Percentiles rank a stretch among this genome's conserved stretches.
Conservation (phyloP, 2,888 invertebrate species). For the Acanthosoma haemorrhoidale region DNA sequence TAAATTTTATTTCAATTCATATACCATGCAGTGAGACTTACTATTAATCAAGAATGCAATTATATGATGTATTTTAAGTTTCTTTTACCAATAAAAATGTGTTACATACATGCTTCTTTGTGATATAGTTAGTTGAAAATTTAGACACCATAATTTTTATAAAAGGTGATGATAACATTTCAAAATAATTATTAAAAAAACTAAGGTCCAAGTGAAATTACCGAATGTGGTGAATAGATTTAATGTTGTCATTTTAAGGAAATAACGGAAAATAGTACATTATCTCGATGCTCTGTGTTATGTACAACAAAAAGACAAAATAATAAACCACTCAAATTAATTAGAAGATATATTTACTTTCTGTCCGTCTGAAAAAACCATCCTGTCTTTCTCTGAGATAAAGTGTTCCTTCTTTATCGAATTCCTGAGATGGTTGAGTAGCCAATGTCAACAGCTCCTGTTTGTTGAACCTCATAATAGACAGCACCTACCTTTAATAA, state of each 20-base stretch:
- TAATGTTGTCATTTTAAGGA: neutral
- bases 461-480: slow-evolving; percentile 80
- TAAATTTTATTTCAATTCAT: neutral
- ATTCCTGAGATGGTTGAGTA: slow-evolving; percentile 78
- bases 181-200: neutral
- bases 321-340: slow-evolving; percentile 3
- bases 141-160: neutral
- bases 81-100: neutral
- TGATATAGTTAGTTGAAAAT: neutral
- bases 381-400: slow-evolving; percentile 83
- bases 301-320: neutral
- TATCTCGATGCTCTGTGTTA: neutral
- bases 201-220: neutral
- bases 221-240: neutral
- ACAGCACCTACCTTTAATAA: neutral
- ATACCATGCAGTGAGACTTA: neutral
- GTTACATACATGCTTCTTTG: neutral
- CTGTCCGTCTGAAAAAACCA: slow-evolving; percentile 82
- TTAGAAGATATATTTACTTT: slow-evolving; percentile 64
- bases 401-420: slow-evolving; percentile 86
- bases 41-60: neutral
- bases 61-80: neutral
- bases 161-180: neutral
- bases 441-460: slow-evolving; percentile 80
- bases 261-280: neutral